These are phyloP conservation scores for Phaedon cochleariae DNA, from an alignment of 2,888 invertebrate genomes.

Conservation along the genomic window DNA sequence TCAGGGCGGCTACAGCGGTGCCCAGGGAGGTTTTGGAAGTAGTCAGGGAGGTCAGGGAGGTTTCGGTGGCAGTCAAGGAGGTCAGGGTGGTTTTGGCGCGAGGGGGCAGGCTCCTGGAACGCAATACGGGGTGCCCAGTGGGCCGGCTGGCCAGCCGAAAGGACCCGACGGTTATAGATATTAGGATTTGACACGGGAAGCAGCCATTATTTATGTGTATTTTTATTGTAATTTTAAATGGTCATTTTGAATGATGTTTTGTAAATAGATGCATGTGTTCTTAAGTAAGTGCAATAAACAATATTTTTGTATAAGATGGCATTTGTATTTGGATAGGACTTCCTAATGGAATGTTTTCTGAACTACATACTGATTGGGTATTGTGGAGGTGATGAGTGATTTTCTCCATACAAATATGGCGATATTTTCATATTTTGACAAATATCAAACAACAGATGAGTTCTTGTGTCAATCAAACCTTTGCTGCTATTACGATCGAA, in stretches of 20 bases:
- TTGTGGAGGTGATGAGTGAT: no score
- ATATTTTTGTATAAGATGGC: background rate
- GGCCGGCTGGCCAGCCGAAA: constrained; percentile 25
- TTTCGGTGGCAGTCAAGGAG: constrained; percentile 20
- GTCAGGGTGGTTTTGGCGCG: constrained; percentile 16
- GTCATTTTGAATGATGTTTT: background rate
- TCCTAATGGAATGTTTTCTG: no score
- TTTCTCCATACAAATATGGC: no score
- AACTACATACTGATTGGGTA: no score
- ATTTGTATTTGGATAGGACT: background rate
- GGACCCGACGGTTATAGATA: constrained; percentile 48
- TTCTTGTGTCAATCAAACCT: no score
- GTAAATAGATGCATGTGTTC: background rate
- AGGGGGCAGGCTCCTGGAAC: constrained; percentile 12
- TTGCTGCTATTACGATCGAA: no score
- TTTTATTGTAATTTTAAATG: constrained; percentile 1
- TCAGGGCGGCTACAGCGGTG: constrained; percentile 20
- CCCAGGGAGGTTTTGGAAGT: constrained; percentile 18
- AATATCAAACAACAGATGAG: no score
- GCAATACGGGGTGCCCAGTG: constrained; percentile 41
- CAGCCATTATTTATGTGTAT: background rate
- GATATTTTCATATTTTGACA: no score
- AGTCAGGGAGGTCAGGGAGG: constrained; percentile 27
- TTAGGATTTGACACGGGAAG: constrained; percentile 20
- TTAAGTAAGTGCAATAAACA: background rate